These are phyloP conservation scores for Atopsyche davidsoni DNA, from an alignment of 1,140 invertebrate genomes.

Conservation along the genomic window DNA sequence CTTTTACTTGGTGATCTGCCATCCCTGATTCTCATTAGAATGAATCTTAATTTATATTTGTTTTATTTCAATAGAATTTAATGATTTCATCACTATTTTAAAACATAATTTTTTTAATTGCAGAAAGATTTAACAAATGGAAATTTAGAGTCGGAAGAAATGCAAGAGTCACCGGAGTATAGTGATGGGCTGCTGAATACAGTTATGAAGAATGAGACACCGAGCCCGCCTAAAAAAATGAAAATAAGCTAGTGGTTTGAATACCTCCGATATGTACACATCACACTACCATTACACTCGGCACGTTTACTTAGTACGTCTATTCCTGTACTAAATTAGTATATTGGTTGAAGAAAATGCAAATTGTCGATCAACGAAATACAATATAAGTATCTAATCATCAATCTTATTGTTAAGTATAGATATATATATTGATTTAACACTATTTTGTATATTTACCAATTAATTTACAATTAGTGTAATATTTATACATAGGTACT, in stretches of 20 bases:
- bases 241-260: constrained; percentile 28
- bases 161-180: background rate
- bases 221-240: constrained; percentile 24
- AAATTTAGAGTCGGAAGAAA: constrained; percentile 13
- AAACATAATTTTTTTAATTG: constrained; percentile 6
- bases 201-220: constrained; percentile 18
- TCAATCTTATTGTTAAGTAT: too few species aligned
- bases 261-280: constrained; percentile 13
- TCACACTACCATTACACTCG: constrained; percentile 1
- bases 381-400: too few species aligned
- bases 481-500: too few species aligned
- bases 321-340: background rate
- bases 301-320: background rate
- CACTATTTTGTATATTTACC: too few species aligned
- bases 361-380: too few species aligned
- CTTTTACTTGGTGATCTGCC: too few species aligned
- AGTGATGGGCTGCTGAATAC: constrained; percentile 4
- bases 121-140: constrained; percentile 25
- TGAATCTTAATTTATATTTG: too few species aligned
- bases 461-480: too few species aligned
- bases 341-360: background rate
- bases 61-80: too few species aligned
- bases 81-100: too few species aligned
- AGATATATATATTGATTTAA: too few species aligned
- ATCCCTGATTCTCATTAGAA: too few species aligned